These are phyloP conservation scores for Odontamblyopus rebecca DNA, from an alignment of 2,797 vertebrate genomes.

Conservation along the genomic window DNA sequence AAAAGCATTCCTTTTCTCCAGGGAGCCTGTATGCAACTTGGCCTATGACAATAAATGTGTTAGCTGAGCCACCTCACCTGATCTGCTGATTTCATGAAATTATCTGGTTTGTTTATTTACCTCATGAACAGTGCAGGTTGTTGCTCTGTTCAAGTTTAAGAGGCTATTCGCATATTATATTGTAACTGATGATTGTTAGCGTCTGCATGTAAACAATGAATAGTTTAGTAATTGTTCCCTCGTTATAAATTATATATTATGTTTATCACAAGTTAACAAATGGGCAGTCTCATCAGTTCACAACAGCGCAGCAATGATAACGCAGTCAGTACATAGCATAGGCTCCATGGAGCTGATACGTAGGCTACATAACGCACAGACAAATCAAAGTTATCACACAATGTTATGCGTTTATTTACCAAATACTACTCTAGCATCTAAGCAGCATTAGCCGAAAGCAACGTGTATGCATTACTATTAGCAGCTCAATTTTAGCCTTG, in stretches of 20 bases:
- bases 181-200: not conserved
- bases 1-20: constrained; percentile 42
- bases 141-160: not conserved
- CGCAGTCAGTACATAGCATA: constrained; percentile 41
- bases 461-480: constrained; percentile 61
- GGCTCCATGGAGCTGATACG: not conserved
- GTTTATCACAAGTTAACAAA: constrained; percentile 53
- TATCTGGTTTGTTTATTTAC: not conserved
- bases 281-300: constrained; percentile 32
- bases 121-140: not conserved
- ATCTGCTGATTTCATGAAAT: not conserved
- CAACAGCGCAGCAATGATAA: constrained; percentile 44
- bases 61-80: not conserved
- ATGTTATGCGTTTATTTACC: not conserved
- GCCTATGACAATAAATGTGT: not conserved
- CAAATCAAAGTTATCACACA: not conserved
- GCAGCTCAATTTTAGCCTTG: constrained; percentile 46
- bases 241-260: constrained; percentile 17
- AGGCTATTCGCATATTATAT: not conserved
- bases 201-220: constrained; percentile 10
- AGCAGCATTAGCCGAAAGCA: constrained; percentile 41
- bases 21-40: not conserved
- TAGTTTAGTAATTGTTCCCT: constrained; percentile 17
- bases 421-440: not conserved
- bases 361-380: not conserved